These are phyloP conservation scores for Danio jaintianensis DNA, from an alignment of 2,797 vertebrate species.

Conservation along the genomic window DNA sequence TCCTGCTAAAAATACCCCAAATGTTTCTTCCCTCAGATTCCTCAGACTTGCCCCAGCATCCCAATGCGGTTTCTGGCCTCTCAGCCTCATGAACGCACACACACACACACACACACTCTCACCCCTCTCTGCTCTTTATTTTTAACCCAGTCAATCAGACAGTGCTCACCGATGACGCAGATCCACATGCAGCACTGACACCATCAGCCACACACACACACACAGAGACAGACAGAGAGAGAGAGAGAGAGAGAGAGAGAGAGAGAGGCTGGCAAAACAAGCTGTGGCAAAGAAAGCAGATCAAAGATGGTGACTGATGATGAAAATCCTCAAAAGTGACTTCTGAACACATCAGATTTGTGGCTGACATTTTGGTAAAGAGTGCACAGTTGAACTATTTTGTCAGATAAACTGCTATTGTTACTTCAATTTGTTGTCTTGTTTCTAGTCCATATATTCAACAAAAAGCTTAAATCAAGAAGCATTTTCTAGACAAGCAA, in stretches of 20 bases:
- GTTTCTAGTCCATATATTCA: too few species aligned
- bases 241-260: neutral
- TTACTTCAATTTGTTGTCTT: too few species aligned
- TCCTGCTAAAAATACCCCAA: slow-evolving; percentile 29
- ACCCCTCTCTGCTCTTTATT: slow-evolving; percentile 69
- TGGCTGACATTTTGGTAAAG: neutral
- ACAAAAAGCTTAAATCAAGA: too few species aligned
- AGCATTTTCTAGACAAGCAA: too few species aligned
- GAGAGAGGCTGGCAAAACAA: neutral
- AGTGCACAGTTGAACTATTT: neutral
- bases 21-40: slow-evolving; percentile 42
- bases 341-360: neutral
- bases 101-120: slow-evolving; percentile 28
- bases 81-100: neutral
- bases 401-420: too few species aligned
- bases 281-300: slow-evolving; percentile 12
- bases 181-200: slow-evolving; percentile 70
- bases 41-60: slow-evolving; percentile 44
- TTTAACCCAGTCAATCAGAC: slow-evolving; percentile 77
- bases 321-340: neutral
- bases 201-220: slow-evolving; percentile 58
- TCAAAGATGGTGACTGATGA: neutral
- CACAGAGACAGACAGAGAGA: slow-evolving; percentile 5
- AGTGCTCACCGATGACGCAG: slow-evolving; percentile 79
- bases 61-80: slow-evolving; percentile 39